A percentile compares a stretch with the other conserved stretches of the same genome.
phyloP scores from a whole-genome alignment of 2,797 vertebrate species.

The Fratercula arctica region DNA sequence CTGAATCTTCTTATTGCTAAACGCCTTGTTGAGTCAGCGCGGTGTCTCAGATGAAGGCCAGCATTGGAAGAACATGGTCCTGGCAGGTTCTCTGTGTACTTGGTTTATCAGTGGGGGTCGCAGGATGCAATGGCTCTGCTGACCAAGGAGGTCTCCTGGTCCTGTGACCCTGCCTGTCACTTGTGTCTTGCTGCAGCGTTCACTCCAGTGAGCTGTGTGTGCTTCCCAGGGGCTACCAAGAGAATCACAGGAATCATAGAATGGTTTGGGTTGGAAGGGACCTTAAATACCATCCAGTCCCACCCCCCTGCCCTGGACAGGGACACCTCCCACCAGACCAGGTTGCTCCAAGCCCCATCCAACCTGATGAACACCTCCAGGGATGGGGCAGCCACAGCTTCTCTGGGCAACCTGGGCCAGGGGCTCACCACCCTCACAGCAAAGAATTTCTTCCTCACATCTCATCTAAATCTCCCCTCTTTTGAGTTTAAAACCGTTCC shows the following conservation, averaged over 20 bases:
- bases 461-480: neutral
- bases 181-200: neutral
- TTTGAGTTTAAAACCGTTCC: neutral
- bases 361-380: neutral
- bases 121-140: neutral
- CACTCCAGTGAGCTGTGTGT: neutral
- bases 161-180: neutral
- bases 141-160: neutral
- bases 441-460: neutral
- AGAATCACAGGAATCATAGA: neutral
- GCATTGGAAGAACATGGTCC: neutral
- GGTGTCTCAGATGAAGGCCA: neutral
- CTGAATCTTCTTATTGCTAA: neutral
- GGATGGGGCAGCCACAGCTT: neutral
- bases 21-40: neutral
- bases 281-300: neutral
- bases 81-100: neutral
- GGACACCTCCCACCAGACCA: neutral
- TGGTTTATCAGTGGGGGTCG: rapidly evolving
- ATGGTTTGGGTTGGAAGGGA: neutral
- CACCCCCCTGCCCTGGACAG: neutral
- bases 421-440: neutral
- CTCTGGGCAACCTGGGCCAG: neutral
- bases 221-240: neutral
- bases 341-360: neutral